Base-by-base conservation (phyloP, 2,888 invertebrate species). In the Agrochola lota region DNA sequence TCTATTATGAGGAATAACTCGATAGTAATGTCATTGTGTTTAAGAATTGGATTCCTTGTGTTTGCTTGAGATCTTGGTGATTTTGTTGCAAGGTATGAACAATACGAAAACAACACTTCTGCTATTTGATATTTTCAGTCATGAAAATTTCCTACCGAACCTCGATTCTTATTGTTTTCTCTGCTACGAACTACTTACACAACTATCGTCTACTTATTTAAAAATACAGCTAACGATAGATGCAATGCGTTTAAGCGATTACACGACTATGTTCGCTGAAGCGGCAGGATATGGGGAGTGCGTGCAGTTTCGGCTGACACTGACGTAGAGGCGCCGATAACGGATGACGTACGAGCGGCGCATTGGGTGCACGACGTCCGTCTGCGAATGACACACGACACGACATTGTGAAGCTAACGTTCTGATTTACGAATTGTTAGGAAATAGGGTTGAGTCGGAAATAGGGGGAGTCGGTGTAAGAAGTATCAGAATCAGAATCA, bases 251-350 rank as follows among this genome's bases (percentile, higher is more conserved):
- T 63, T 43, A 83, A 76, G 69, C 74, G 59, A 64, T 67, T 68
- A 75, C 80, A 78, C 83, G 79, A 81, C 79, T 80, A 81, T 78
- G 80, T 71, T 83, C 81, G 64, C 68, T 73, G 66, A 74, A 82
- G 86, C 91, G 91, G 89, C 91, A 91, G 90, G 70, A 57, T 89
- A 88, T 85, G 88, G 89, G 86, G 84, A 89, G 84, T 83, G 89
- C 88, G 86, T 90, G 87, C 88, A 83, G 87, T 81, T 83, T 71
- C 80, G 84, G 81, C 90, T 92, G 95, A 94, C 95, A 93, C 89
- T 95, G 95, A 95, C 95, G 92, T 92, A 95, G 91, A 91, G 87
- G 77, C 85, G 89, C 90, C 93, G 95, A 95, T 95, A 95, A 94
- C 92, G 91, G 89, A 94, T 96, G 96, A 96, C 94, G 92, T 93